phyloP scores from a whole-genome alignment of 2,888 invertebrate species.

The Oxycera nigricornis region DNA sequence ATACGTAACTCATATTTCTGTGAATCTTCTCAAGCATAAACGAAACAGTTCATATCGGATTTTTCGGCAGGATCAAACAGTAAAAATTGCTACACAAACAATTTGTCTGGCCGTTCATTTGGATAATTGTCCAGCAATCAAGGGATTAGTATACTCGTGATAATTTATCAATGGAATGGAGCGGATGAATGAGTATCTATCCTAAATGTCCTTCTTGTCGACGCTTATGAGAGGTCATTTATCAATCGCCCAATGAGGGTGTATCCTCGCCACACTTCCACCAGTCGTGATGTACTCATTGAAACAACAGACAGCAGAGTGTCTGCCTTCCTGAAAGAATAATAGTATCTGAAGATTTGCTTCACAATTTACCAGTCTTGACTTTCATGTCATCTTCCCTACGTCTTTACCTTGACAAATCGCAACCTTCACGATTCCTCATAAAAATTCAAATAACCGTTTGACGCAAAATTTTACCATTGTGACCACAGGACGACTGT shows the following conservation, averaged over 20 bases:
- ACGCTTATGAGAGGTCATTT: constrained; percentile 5
- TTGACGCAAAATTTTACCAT: constrained; percentile 62
- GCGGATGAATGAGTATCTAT: not conserved
- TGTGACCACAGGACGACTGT: constrained; percentile 59
- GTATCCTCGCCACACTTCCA: not conserved
- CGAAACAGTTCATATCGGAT: too few species aligned
- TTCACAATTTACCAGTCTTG: not conserved
- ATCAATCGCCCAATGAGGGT: not conserved
- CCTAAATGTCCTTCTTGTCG: not conserved
- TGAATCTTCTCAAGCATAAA: too few species aligned
- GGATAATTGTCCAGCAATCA: constrained; percentile 62
- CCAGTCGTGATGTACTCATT: not conserved
- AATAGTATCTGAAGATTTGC: not conserved
- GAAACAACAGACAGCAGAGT: too few species aligned
- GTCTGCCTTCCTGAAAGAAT: not conserved
- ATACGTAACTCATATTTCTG: too few species aligned
- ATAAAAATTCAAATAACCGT: constrained; percentile 41
- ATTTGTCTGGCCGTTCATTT: constrained; percentile 61
- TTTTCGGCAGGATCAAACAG: not conserved
- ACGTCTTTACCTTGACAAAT: constrained; percentile 21
- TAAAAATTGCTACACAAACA: constrained; percentile 48
- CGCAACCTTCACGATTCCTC: constrained; percentile 9
- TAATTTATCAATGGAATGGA: not conserved
- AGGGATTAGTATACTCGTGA: constrained; percentile 57
- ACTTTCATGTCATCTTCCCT: not conserved